Evolutionary conservation across 2,888 invertebrate genomes (phyloP).

Genomic region (Meta bourneti): DNA sequence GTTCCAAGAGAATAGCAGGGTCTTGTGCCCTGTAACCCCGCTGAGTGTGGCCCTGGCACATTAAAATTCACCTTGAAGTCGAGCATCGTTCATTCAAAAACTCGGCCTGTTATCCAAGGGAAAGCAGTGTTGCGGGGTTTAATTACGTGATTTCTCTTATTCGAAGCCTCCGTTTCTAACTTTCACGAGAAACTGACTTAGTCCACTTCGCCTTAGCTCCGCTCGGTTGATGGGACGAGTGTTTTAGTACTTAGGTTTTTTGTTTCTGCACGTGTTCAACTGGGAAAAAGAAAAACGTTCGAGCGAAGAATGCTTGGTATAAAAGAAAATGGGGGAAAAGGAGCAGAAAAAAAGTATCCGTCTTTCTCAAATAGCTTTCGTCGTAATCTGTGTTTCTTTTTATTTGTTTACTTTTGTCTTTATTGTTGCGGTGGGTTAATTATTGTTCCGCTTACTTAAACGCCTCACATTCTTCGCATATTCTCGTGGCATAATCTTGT

Average conservation of each 20-base stretch:
- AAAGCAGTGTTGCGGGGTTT: neutral
- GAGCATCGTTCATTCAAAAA: too few relatives aligned
- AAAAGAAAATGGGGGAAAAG: slow-evolving; percentile 27
- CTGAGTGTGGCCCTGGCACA: too few relatives aligned
- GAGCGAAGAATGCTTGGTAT: slow-evolving; percentile 53
- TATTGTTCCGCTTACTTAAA: slow-evolving; percentile 68
- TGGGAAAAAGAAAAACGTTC: slow-evolving; percentile 38
- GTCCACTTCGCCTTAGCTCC: slow-evolving; percentile 19
- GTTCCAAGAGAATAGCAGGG: too few relatives aligned
- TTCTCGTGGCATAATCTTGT: slow-evolving; percentile 23
- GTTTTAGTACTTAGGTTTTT: slow-evolving; percentile 69
- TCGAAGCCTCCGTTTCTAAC: too few relatives aligned
- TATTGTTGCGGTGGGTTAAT: slow-evolving; percentile 66
- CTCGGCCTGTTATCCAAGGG: neutral
- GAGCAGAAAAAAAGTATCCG: slow-evolving; percentile 33
- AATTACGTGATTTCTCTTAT: too few relatives aligned
- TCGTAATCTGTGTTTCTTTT: slow-evolving; percentile 59
- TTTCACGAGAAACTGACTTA: slow-evolving; percentile 18
- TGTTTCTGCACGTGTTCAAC: slow-evolving; percentile 73
- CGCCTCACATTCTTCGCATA: slow-evolving; percentile 63
- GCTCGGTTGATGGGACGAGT: slow-evolving; percentile 1
- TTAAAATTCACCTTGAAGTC: too few relatives aligned
- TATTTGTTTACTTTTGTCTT: slow-evolving; percentile 50
- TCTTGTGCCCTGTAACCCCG: too few relatives aligned
- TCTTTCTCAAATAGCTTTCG: slow-evolving; percentile 67